A percentile compares a stretch with the other conserved stretches of the same genome.
Evolutionary conservation across 1,140 invertebrate species (phyloP).

Genomic region (Venustaconcha ellipsiformis): DNA sequence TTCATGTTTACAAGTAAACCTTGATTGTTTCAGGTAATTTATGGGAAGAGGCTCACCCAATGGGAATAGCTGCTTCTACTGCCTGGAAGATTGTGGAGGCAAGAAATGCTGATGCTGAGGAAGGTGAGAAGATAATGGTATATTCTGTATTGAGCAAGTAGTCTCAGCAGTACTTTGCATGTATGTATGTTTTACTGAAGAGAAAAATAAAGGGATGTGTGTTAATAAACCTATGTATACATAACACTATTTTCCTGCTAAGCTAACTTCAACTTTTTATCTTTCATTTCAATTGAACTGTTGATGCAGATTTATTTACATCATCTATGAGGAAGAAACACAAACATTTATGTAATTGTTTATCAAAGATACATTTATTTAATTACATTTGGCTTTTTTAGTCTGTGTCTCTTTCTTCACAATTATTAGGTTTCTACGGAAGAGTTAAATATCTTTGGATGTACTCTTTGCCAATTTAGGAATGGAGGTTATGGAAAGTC

Average conservation of each 20-base stretch:
- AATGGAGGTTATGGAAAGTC: too few species aligned
- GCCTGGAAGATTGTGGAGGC: slow-evolving; percentile 69
- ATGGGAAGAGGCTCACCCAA: slow-evolving; percentile 63
- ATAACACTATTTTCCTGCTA: not conserved
- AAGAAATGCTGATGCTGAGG: slow-evolving; percentile 61
- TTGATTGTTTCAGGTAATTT: slow-evolving; percentile 63
- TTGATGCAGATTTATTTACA: not conserved
- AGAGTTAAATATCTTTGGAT: too few species aligned
- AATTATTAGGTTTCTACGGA: too few species aligned
- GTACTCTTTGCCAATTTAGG: too few species aligned
- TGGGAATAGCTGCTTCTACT: slow-evolving; percentile 49
- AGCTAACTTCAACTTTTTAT: not conserved
- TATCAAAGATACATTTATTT: too few species aligned
- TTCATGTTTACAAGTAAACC: too few species aligned
- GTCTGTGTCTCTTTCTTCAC: too few species aligned
- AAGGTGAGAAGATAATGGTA: slow-evolving; percentile 42
- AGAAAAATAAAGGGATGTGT: not conserved
- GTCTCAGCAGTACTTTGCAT: not conserved
- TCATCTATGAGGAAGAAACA: too few species aligned
- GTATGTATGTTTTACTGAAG: not conserved
- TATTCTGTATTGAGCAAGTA: slow-evolving; percentile 1
- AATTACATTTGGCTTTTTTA: too few species aligned
- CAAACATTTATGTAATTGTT: too few species aligned
- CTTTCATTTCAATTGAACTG: not conserved
- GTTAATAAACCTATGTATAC: not conserved